Conservation (phyloP, 35 echinoderm and acorn worm species). For the Heliocidaris tuberculata region DNA sequence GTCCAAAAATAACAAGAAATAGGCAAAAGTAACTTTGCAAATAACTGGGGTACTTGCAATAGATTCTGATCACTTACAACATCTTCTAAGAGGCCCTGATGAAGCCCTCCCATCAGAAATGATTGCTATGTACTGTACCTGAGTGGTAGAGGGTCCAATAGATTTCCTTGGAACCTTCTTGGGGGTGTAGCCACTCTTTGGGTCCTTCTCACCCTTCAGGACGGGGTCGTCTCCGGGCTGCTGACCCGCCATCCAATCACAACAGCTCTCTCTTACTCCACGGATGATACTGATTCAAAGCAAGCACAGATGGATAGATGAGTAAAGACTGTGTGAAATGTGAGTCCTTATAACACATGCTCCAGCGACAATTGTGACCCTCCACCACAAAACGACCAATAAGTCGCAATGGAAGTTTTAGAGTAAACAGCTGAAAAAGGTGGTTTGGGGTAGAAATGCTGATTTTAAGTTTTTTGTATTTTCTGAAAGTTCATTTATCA, state of each 20-base stretch:
- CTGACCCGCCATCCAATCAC: constrained; percentile 59
- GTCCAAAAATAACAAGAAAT: too few species aligned
- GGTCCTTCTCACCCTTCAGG: constrained; percentile 65
- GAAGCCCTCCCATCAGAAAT: too few species aligned
- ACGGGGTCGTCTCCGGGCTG: constrained; percentile 45
- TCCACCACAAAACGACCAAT: too few species aligned
- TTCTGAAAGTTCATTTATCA: too few species aligned
- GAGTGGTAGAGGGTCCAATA: constrained; percentile 66
- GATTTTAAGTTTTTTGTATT: too few species aligned
- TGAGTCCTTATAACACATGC: neutral
- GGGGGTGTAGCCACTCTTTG: constrained; percentile 28
- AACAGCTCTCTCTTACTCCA: constrained; percentile 51
- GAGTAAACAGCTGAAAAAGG: too few species aligned
- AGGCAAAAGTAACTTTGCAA: too few species aligned
- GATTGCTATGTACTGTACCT: constrained; percentile 36
- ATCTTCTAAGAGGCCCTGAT: too few species aligned
- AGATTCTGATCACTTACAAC: too few species aligned
- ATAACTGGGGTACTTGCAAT: too few species aligned
- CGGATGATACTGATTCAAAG: constrained; percentile 54
- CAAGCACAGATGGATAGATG: neutral
- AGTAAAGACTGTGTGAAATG: neutral
- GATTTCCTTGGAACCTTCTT: constrained; percentile 36
- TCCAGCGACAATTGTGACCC: neutral
- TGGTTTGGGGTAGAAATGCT: too few species aligned
- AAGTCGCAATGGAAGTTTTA: too few species aligned